Evolutionary conservation across 1,140 invertebrate species (phyloP).

Genomic region (Holcopasites calliopsidis): DNA sequence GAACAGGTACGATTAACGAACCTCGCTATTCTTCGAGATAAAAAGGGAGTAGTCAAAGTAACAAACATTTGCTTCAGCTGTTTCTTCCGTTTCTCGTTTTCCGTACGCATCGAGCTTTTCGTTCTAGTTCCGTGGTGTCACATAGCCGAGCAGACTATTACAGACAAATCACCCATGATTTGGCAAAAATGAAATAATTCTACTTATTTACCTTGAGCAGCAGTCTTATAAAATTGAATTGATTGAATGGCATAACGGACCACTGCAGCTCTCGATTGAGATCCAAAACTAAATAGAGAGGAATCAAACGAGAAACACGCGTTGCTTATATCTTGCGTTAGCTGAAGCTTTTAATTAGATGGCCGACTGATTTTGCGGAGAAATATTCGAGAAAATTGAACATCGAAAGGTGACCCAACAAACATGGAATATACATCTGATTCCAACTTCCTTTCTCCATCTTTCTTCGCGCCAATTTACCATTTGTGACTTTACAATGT

Average conservation of each 20-base stretch:
- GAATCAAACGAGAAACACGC: not conserved
- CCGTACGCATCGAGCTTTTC: conserved; percentile 7
- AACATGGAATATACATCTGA: not conserved
- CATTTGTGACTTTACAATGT: no score
- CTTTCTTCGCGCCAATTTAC: not conserved
- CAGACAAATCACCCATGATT: not conserved
- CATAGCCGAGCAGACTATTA: not conserved
- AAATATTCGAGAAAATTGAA: not conserved
- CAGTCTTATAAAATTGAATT: no score
- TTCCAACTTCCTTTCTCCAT: not conserved
- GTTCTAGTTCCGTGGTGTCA: conserved; percentile 1
- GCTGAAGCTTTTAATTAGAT: not conserved
- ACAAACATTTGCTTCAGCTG: not conserved
- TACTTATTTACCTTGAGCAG: not conserved
- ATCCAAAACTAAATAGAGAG: not conserved
- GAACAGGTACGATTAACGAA: not conserved
- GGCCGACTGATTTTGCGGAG: not conserved
- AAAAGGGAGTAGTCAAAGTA: not conserved
- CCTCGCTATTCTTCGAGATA: not conserved
- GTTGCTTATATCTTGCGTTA: not conserved
- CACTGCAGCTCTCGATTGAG: no score
- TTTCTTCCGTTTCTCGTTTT: conserved; percentile 39
- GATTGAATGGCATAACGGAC: no score
- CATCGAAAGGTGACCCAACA: not conserved
- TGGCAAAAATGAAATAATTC: not conserved